Conservation (phyloP, 2,797 vertebrate species). For the Cossypha dichroa region DNA sequence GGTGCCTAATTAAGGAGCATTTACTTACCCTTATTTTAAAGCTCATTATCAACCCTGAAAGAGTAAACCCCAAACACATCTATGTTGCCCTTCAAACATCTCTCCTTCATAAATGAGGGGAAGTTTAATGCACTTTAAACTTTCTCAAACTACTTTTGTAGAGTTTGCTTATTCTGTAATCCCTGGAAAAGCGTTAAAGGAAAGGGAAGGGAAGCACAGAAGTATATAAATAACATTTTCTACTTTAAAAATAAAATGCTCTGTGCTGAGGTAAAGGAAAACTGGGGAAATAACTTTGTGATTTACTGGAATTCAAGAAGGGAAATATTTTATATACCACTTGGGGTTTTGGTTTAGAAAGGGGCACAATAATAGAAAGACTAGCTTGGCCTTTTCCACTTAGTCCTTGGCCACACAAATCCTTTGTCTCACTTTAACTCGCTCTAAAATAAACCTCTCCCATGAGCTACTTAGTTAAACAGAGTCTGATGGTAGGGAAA, state of each 20-base stretch:
- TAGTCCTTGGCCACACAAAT: constrained; percentile 70
- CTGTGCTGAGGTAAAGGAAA: background rate
- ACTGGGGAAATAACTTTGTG: background rate
- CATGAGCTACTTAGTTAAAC: constrained; percentile 54
- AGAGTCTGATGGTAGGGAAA: background rate
- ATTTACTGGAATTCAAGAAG: background rate
- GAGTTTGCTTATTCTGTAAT: background rate
- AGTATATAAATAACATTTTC: background rate
- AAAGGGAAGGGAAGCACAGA: background rate
- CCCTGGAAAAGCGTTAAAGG: background rate
- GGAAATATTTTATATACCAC: constrained; percentile 22
- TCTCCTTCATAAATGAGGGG: background rate
- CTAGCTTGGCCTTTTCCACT: constrained; percentile 26
- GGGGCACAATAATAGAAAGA: constrained; percentile 26
- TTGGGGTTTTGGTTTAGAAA: constrained; percentile 57
- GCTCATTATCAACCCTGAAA: constrained; percentile 20
- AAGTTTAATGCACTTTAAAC: background rate
- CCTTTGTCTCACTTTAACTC: constrained; percentile 68
- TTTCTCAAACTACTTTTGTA: background rate
- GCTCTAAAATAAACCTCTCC: constrained; percentile 68
- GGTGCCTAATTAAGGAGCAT: constrained; percentile 4
- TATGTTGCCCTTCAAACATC: background rate
- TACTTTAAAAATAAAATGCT: background rate
- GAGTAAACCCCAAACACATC: background rate
- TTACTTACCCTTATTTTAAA: background rate